Conservation (phyloP, 2,797 vertebrate genomes). For the Siniperca undulata region DNA sequence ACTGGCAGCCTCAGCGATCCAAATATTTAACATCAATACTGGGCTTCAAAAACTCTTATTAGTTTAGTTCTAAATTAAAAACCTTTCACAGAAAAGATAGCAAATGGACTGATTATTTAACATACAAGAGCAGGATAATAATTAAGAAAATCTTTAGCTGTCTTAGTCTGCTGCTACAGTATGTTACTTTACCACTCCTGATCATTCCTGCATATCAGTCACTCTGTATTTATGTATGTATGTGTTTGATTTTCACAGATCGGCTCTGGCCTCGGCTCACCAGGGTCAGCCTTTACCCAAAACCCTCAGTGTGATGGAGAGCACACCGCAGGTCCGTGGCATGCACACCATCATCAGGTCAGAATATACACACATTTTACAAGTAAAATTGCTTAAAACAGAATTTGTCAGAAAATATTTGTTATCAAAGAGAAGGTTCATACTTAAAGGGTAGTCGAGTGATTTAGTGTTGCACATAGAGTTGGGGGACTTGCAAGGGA, state of each 20-base stretch:
- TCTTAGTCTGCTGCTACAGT: not conserved
- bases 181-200: not conserved
- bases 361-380: not conserved
- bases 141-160: not conserved
- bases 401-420: not conserved
- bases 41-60: not conserved
- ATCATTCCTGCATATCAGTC: rapidly evolving
- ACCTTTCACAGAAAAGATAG: not conserved
- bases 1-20: not conserved
- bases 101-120: not conserved
- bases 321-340: conserved; percentile 91
- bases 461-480: too few relatives aligned
- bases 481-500: not conserved
- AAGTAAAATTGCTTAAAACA: not conserved
- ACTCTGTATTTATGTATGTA: not conserved
- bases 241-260: conserved; percentile 76
- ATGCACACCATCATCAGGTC: conserved; percentile 96
- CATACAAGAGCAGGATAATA: not conserved
- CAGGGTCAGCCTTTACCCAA: conserved; percentile 91
- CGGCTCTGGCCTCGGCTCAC: conserved; percentile 91
- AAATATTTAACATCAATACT: not conserved
- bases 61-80: not conserved
- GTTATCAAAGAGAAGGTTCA: not conserved
- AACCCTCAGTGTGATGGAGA: conserved; percentile 90
- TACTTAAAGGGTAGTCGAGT: not conserved